These are phyloP conservation scores for Eupithecia exiguata DNA, from an alignment of 2,888 invertebrate genomes.

Conservation along the genomic window DNA sequence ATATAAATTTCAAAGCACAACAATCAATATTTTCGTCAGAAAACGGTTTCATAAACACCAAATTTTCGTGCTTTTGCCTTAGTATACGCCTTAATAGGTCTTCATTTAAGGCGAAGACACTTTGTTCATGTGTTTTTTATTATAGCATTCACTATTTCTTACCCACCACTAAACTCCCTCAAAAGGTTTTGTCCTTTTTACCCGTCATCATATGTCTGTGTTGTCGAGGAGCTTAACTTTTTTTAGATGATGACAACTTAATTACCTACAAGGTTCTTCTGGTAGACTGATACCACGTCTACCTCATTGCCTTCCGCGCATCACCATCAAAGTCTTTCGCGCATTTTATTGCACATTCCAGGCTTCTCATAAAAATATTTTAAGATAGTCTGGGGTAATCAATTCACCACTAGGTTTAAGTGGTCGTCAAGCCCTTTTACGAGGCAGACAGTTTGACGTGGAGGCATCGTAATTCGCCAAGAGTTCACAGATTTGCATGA, in stretches of 20 bases:
- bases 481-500: slow-evolving; percentile 21
- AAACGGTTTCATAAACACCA: too few relatives aligned
- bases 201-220: too few relatives aligned
- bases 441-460: slow-evolving; percentile 34
- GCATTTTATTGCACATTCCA: slow-evolving; percentile 43
- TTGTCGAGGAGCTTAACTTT: too few relatives aligned
- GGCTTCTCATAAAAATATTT: slow-evolving; percentile 58
- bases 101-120: too few relatives aligned
- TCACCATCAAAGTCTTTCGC: slow-evolving; percentile 33
- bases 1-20: too few relatives aligned
- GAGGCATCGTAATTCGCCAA: slow-evolving; percentile 23
- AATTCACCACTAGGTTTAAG: slow-evolving; percentile 61
- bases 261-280: background rate
- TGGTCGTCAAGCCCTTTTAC: slow-evolving; percentile 49
- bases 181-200: too few relatives aligned
- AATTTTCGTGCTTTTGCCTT: too few relatives aligned
- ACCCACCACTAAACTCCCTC: too few relatives aligned
- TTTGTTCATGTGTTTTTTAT: too few relatives aligned
- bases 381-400: slow-evolving; percentile 59
- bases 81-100: too few relatives aligned
- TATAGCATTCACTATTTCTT: too few relatives aligned
- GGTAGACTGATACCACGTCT: background rate
- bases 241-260: background rate
- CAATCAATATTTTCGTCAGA: too few relatives aligned
- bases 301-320: background rate